These are phyloP conservation scores for Harpegnathos saltator DNA, from an alignment of 1,140 invertebrate genomes.

Conservation along the genomic window DNA sequence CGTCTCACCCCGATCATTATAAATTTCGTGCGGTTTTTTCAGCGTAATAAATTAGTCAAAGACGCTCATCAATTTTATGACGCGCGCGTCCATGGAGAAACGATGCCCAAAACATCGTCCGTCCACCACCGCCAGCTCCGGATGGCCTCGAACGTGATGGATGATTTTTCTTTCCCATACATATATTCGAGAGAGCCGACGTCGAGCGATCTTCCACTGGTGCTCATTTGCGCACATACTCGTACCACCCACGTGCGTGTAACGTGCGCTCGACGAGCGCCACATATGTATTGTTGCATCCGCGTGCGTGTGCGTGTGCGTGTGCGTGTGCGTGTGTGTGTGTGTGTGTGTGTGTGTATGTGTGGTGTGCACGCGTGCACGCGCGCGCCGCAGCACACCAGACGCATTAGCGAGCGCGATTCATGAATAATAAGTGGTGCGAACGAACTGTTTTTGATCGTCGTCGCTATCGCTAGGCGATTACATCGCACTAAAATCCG, in stretches of 20 bases:
- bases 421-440: slow-evolving; percentile 73
- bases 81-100: slow-evolving; percentile 79
- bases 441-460: slow-evolving; percentile 60
- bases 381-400: slow-evolving; percentile 44
- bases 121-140: slow-evolving; percentile 79
- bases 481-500: slow-evolving; percentile 13
- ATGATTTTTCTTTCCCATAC: slow-evolving; percentile 83
- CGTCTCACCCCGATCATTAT: slow-evolving; percentile 77
- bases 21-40: slow-evolving; percentile 81
- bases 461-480: slow-evolving; percentile 52
- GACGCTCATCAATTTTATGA: slow-evolving; percentile 84
- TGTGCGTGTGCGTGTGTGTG: not conserved
- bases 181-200: slow-evolving; percentile 49
- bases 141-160: slow-evolving; percentile 84
- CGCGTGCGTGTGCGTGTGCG: not conserved
- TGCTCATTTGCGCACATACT: slow-evolving; percentile 74
- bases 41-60: slow-evolving; percentile 84
- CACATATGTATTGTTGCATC: not conserved
- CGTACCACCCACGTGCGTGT: slow-evolving; percentile 73
- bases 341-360: not conserved
- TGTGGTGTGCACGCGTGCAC: not conserved
- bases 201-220: slow-evolving; percentile 65
- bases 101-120: slow-evolving; percentile 81
- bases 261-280: slow-evolving; percentile 43
- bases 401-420: slow-evolving; percentile 65